A percentile compares a stretch with the other conserved stretches of the same genome.
Conservation (phyloP, 2,888 invertebrate genomes). For the Blastobasis lacticolella region DNA sequence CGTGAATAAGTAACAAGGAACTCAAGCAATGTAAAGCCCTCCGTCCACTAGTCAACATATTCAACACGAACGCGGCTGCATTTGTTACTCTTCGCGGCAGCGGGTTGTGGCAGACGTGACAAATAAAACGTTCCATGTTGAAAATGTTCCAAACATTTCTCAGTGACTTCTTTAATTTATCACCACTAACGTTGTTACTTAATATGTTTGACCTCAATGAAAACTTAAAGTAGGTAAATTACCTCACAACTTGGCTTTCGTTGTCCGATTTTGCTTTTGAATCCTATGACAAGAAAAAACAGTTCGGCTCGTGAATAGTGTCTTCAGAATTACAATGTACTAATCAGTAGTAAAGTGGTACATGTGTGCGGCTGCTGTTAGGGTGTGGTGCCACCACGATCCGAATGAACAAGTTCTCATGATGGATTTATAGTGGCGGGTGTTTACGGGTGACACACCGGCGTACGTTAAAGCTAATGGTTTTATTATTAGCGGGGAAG, state of each 20-base stretch:
- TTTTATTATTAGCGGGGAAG: constrained; percentile 14
- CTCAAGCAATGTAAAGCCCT: constrained; percentile 19
- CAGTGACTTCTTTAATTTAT: no score
- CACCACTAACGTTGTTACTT: no score
- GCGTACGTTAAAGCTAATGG: constrained; percentile 23
- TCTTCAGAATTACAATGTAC: no score
- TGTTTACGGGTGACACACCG: constrained; percentile 25
- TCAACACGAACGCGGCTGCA: constrained; percentile 1
- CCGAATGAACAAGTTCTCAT: constrained; percentile 23
- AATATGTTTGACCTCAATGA: no score
- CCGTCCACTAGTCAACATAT: constrained; percentile 18
- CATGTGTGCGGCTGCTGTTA: no score
- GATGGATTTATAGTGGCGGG: constrained; percentile 43
- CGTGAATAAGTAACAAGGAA: constrained; percentile 44
- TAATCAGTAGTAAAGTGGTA: no score
- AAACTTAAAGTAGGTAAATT: no score
- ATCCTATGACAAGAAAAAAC: no score
- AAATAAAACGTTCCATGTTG: not conserved
- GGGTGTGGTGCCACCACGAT: not conserved
- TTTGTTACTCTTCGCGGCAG: constrained; percentile 1
- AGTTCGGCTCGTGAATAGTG: no score
- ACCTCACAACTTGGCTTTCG: no score
- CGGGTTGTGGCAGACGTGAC: not conserved
- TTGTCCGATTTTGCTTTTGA: no score
- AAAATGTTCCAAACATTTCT: not conserved